Conservation (phyloP, 1,140 invertebrate species). For the Anthonomus grandis region DNA sequence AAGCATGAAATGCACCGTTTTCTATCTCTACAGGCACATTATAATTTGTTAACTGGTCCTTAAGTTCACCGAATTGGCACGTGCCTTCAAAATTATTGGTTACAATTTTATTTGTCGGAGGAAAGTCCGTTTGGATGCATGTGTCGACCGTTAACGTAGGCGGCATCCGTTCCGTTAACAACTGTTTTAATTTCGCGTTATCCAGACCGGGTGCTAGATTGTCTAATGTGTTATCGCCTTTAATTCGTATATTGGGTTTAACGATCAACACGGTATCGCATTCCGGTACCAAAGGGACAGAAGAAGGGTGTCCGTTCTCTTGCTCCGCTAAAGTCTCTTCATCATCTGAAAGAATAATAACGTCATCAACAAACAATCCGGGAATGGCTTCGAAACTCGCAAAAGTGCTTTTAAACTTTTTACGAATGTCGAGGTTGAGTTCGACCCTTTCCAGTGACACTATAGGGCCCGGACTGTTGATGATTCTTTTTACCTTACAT, state of each 20-base stretch:
- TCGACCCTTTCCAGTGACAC: slow-evolving; percentile 20
- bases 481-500: slow-evolving; percentile 24
- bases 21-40: slow-evolving; percentile 29
- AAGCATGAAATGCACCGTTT: slow-evolving; percentile 18
- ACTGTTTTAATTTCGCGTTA: too few relatives aligned
- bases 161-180: too few relatives aligned
- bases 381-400: slow-evolving; percentile 3
- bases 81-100: too few relatives aligned
- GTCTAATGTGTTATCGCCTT: neutral
- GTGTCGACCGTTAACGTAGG: too few relatives aligned
- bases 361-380: neutral
- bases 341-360: slow-evolving; percentile 26
- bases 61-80: slow-evolving; percentile 26
- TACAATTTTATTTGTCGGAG: too few relatives aligned
- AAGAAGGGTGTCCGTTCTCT: neutral
- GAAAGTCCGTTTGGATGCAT: too few relatives aligned
- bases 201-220: neutral
- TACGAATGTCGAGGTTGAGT: slow-evolving; percentile 15
- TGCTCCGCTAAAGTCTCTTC: slow-evolving; percentile 9
- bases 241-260: neutral
- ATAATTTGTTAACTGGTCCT: slow-evolving; percentile 16
- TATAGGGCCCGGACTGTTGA: slow-evolving; percentile 15
- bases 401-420: slow-evolving; percentile 28
- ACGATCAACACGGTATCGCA: neutral
- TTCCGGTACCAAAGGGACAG: neutral